phyloP scores from a whole-genome alignment of 1,140 invertebrate genomes.

The Meloidogyne hapla region DNA sequence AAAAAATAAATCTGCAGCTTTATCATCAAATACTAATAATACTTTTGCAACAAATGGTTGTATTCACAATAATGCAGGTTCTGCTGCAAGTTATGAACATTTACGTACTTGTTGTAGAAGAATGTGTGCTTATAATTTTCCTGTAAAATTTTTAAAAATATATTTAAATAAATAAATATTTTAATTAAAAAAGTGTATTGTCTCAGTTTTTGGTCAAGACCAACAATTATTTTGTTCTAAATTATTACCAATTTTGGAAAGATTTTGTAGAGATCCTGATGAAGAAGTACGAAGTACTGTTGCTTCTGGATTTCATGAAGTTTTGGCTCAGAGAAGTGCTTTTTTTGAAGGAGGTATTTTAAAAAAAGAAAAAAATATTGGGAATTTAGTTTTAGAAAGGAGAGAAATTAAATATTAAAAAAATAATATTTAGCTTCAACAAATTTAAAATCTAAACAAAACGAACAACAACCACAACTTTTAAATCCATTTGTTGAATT shows the following conservation, averaged over 20 bases:
- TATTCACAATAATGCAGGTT: not conserved
- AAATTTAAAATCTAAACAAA: not conserved
- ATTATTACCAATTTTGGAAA: conserved; percentile 50
- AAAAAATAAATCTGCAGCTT: not conserved
- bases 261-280: conserved; percentile 40
- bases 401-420: not conserved
- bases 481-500: conserved; percentile 59
- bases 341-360: conserved; percentile 2
- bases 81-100: not conserved
- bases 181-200: conserved; percentile 49
- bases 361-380: too few species aligned
- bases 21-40: not conserved
- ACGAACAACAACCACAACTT: conserved; percentile 34
- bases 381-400: too few species aligned
- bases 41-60: not conserved
- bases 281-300: conserved; percentile 50
- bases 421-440: not conserved
- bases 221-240: conserved; percentile 38
- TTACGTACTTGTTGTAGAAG: conserved; percentile 56
- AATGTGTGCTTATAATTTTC: conserved; percentile 67
- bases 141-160: conserved; percentile 52
- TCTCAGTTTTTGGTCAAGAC: conserved; percentile 33
- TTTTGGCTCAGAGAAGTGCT: conserved; percentile 29
- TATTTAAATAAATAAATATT: not conserved
- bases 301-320: conserved; percentile 61